Evolutionary conservation across 2,888 invertebrate genomes (phyloP).

Genomic region (Tuberolachnus salignus): DNA sequence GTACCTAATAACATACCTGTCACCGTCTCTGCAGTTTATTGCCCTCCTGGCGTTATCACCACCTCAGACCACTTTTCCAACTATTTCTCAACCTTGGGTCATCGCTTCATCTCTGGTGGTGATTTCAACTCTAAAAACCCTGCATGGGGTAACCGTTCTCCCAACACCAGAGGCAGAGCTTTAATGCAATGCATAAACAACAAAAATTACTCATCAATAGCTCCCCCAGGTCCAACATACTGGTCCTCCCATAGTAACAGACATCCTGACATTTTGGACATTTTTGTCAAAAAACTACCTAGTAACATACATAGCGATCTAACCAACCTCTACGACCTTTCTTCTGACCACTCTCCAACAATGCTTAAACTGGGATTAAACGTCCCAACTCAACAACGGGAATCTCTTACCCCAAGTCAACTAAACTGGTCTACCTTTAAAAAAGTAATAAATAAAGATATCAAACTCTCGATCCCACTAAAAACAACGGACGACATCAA

Average conservation of each 20-base stretch:
- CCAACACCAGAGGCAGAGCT: conserved; percentile 1
- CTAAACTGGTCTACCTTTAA: conserved; percentile 2
- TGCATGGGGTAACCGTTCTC: conserved; percentile 10
- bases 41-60: conserved; percentile 8
- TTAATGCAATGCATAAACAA: conserved; percentile 2
- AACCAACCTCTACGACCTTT: conserved; percentile 6
- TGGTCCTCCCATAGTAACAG: not conserved
- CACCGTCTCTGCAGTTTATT: conserved; percentile 2
- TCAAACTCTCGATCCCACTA: conserved; percentile 5
- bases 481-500: conserved; percentile 18
- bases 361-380: not conserved
- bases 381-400: not conserved
- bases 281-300: conserved; percentile 22
- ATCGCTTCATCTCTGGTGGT: conserved; percentile 4
- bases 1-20: conserved; percentile 29
- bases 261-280: conserved; percentile 13
- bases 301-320: not conserved
- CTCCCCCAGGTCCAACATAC: not conserved
- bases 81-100: conserved; percentile 7
- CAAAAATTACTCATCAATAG: not conserved
- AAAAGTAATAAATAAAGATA: not conserved
- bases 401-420: conserved; percentile 1
- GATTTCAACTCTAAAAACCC: conserved; percentile 14
- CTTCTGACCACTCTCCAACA: not conserved
- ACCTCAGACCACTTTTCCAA: not conserved